Conservation (phyloP, 2,888 invertebrate genomes). For the Nephrotoma guestfalica region DNA sequence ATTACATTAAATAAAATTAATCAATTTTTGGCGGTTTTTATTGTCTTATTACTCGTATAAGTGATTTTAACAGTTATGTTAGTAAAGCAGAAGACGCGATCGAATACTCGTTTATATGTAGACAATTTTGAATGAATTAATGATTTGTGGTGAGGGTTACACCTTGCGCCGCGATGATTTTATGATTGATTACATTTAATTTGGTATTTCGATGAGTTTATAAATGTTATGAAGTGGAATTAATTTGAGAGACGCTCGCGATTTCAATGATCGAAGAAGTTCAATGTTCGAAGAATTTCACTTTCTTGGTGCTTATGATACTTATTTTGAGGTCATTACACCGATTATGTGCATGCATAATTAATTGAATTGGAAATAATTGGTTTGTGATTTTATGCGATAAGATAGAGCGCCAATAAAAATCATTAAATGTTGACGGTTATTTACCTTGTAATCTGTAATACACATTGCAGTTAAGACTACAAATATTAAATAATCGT, state of each 20-base stretch:
- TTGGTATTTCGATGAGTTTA: neutral
- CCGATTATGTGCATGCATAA: too few species aligned
- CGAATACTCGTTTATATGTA: neutral
- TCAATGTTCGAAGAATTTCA: neutral
- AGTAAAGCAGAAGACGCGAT: neutral
- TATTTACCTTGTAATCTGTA: neutral
- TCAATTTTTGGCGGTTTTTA: neutral
- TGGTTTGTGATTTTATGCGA: neutral
- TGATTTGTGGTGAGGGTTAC: neutral
- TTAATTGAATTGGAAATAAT: too few species aligned
- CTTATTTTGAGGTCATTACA: neutral
- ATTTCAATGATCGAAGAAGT: neutral
- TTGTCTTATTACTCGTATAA: neutral
- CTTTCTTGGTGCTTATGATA: neutral
- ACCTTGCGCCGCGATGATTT: neutral
- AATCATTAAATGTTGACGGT: neutral
- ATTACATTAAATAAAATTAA: neutral
- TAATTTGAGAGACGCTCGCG: neutral
- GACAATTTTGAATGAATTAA: neutral
- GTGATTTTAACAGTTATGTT: neutral
- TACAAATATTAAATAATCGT: neutral
- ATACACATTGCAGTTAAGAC: neutral
- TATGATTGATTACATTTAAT: neutral
- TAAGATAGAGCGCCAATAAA: neutral
- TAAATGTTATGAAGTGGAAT: neutral